phyloP scores from a whole-genome alignment of 1,140 invertebrate species.

The Panulirus ornatus region DNA sequence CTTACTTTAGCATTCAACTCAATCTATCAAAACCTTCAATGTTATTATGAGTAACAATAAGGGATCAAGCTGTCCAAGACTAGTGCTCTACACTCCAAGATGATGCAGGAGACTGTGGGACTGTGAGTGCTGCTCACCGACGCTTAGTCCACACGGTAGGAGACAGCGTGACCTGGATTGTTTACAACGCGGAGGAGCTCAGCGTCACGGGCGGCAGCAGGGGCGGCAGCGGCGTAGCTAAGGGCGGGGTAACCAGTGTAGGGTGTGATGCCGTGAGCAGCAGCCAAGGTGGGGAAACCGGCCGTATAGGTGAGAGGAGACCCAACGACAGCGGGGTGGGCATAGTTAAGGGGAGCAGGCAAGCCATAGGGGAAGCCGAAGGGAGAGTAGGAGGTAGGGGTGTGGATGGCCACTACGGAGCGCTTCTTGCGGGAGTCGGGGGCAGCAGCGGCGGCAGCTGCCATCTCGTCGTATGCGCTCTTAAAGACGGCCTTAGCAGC shows the following conservation, averaged over 20 bases:
- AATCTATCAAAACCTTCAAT: too few species aligned
- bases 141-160: constrained; percentile 32
- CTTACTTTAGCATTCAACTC: too few species aligned
- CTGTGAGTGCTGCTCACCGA: not conserved
- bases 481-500: constrained; percentile 43
- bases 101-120: too few species aligned
- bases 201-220: constrained; percentile 14
- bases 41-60: too few species aligned
- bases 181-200: constrained; percentile 35
- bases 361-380: constrained; percentile 30
- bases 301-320: not conserved
- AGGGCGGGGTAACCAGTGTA: constrained; percentile 5
- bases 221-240: constrained; percentile 2
- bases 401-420: not conserved
- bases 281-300: not conserved
- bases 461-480: constrained; percentile 10
- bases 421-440: constrained; percentile 28
- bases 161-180: constrained; percentile 30
- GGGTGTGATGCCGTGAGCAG: not conserved
- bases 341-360: constrained; percentile 23
- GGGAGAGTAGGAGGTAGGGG: not conserved
- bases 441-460: constrained; percentile 15
- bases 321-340: not conserved
- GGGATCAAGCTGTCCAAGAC: too few species aligned
- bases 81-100: too few species aligned